A percentile compares a stretch with the other conserved stretches of the same genome.
These are phyloP conservation scores for Megalops atlanticus DNA, from an alignment of 2,113 vertebrate genomes.

Conservation along the genomic window DNA sequence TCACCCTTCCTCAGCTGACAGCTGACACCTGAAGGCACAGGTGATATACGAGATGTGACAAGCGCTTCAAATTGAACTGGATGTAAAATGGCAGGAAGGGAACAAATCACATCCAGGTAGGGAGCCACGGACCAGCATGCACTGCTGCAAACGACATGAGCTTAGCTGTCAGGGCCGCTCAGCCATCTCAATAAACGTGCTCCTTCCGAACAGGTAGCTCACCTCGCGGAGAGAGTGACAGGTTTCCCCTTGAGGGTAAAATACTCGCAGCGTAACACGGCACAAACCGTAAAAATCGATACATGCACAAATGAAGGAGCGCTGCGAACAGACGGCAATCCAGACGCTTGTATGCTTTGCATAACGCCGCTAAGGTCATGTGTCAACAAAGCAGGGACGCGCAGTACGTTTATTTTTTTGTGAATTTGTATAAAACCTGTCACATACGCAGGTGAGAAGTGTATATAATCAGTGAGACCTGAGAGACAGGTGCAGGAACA, in stretches of 20 bases:
- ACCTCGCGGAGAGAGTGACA: slow-evolving; percentile 57
- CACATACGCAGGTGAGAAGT: neutral
- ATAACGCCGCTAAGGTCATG: too few relatives aligned
- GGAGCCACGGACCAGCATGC: slow-evolving; percentile 58
- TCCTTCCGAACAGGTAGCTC: slow-evolving; percentile 50
- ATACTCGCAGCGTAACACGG: slow-evolving; percentile 56
- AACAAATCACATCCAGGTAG: slow-evolving; percentile 71
- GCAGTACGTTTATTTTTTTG: too few relatives aligned
- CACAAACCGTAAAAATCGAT: slow-evolving; percentile 40
- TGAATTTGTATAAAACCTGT: neutral
- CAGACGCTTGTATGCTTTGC: too few relatives aligned
- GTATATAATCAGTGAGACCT: neutral
- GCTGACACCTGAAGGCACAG: slow-evolving; percentile 76
- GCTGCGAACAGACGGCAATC: too few relatives aligned
- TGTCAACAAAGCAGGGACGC: too few relatives aligned
- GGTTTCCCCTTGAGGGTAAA: slow-evolving; percentile 73
- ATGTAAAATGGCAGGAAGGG: slow-evolving; percentile 79
- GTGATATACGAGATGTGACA: slow-evolving; percentile 82
- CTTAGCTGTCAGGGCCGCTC: slow-evolving; percentile 68
- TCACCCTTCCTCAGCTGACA: slow-evolving; percentile 78
- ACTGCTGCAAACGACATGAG: slow-evolving; percentile 65
- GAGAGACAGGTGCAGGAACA: neutral
- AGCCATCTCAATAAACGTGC: slow-evolving; percentile 65
- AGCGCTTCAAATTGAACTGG: slow-evolving; percentile 80
- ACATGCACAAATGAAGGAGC: neutral